Evolutionary conservation across 2,797 vertebrate genomes (phyloP).

Genomic region (Macropodus opercularis): DNA sequence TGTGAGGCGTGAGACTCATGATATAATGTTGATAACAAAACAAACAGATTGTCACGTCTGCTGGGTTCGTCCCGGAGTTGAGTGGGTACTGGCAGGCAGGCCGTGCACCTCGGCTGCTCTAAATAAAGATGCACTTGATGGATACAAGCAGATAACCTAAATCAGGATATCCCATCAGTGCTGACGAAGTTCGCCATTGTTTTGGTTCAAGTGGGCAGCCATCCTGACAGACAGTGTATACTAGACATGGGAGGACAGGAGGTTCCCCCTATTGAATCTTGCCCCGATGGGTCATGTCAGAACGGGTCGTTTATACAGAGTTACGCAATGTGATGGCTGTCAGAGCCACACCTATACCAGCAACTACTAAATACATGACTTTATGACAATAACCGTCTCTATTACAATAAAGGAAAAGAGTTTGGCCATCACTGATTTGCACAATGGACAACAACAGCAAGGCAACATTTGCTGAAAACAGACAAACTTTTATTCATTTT

Average conservation of each 20-base stretch:
- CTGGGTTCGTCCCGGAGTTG: slow-evolving; percentile 19
- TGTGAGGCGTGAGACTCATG: slow-evolving; percentile 29
- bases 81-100: slow-evolving; percentile 49
- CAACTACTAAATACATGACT: background rate
- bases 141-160: slow-evolving; percentile 73
- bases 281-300: slow-evolving; percentile 58
- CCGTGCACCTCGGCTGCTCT: slow-evolving; percentile 53
- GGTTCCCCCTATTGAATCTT: slow-evolving; percentile 55
- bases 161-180: slow-evolving; percentile 84
- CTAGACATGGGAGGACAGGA: slow-evolving; percentile 63
- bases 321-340: slow-evolving; percentile 52
- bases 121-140: slow-evolving; percentile 78
- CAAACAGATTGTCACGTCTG: slow-evolving; percentile 63
- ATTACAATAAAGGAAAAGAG: background rate
- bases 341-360: slow-evolving; percentile 7
- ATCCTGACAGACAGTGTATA: slow-evolving; percentile 71
- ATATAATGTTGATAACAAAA: slow-evolving; percentile 63
- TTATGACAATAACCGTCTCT: background rate
- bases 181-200: slow-evolving; percentile 80
- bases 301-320: slow-evolving; percentile 31
- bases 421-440: background rate
- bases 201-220: slow-evolving; percentile 81
- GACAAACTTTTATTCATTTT: too few species aligned
- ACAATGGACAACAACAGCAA: background rate
- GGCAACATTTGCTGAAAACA: too few species aligned